Evolutionary conservation across 2,113 vertebrate genomes (phyloP).

Genomic region (Notiomystis cincta): DNA sequence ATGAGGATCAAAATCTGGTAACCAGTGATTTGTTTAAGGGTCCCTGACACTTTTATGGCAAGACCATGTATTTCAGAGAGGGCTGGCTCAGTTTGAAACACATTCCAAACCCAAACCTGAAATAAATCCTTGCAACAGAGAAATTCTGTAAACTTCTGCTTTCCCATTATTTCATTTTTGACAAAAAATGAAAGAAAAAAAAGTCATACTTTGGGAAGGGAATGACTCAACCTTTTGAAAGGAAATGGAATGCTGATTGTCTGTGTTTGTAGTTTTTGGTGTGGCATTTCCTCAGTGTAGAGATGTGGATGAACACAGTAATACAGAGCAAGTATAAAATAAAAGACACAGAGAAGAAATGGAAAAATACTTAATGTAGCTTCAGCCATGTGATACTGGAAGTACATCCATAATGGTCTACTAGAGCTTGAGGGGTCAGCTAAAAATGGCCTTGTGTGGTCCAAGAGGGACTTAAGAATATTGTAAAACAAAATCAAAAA

Average conservation of each 20-base stretch:
- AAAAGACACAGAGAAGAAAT: background rate
- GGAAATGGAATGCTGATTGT: background rate
- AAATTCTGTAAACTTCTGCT: constrained; percentile 12
- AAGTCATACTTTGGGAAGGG: background rate
- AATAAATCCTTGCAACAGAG: constrained; percentile 46
- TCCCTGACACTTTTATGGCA: constrained; percentile 63
- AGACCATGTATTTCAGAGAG: constrained; percentile 21
- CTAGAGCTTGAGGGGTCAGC: background rate
- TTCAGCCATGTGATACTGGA: background rate
- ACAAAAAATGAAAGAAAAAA: background rate
- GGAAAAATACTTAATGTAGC: background rate
- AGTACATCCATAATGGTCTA: background rate
- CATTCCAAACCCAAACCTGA: constrained; percentile 50
- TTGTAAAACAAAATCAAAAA: background rate
- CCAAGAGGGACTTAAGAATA: background rate
- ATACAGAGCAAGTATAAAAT: background rate
- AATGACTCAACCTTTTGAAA: background rate
- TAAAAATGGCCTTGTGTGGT: background rate
- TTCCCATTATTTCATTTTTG: background rate
- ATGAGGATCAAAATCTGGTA: constrained; percentile 57
- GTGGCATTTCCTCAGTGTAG: background rate
- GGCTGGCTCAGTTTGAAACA: constrained; percentile 53
- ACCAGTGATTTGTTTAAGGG: constrained; percentile 51
- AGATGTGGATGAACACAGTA: background rate
- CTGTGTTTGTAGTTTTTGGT: background rate